Conservation (phyloP, 2,113 vertebrate genomes). For the Myotis lucifugus region DNA sequence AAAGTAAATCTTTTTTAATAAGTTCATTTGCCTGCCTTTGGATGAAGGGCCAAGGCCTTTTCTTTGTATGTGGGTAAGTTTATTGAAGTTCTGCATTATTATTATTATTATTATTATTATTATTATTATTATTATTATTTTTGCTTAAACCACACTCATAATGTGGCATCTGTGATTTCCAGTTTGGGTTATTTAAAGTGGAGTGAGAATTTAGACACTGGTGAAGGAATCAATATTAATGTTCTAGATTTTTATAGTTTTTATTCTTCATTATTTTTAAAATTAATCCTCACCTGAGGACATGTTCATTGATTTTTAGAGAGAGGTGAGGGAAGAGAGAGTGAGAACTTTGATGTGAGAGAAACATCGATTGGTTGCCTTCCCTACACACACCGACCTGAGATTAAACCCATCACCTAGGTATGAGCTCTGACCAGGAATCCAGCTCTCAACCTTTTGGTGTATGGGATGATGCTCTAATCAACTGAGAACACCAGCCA, state of each 20-base stretch:
- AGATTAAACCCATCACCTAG: background rate
- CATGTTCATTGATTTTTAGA: background rate
- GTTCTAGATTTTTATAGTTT: background rate
- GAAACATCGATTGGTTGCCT: background rate
- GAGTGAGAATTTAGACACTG: background rate
- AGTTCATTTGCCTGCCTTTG: constrained; percentile 20
- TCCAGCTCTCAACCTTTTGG: background rate
- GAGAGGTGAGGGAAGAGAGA: background rate
- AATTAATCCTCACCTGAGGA: background rate
- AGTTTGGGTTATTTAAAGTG: background rate
- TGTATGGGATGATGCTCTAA: background rate
- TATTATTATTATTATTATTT: background rate
- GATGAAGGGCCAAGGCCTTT: background rate
- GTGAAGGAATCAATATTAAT: background rate
- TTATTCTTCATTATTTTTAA: background rate
- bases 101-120: too few relatives aligned
- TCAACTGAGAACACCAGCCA: background rate
- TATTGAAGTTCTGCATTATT: background rate
- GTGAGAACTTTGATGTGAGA: background rate
- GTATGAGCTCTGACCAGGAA: background rate
- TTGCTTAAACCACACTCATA: background rate
- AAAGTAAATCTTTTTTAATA: background rate
- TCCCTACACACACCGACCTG: background rate
- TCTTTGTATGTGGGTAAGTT: background rate
- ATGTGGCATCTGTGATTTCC: background rate